phyloP scores from a whole-genome alignment of 2,888 invertebrate species.

The Serripes groenlandicus region DNA sequence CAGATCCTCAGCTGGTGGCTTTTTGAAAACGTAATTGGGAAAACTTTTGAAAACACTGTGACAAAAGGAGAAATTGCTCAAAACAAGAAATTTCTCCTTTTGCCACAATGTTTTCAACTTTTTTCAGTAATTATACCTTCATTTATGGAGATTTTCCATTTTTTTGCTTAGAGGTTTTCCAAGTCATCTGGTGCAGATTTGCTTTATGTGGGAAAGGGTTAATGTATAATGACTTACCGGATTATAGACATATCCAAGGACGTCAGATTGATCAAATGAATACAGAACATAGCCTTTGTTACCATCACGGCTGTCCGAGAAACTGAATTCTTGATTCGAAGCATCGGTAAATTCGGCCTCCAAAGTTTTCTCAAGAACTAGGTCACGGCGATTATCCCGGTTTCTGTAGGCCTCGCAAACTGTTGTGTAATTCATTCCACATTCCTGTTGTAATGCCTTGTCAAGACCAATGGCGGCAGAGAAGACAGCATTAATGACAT shows the following conservation, averaged over 20 bases:
- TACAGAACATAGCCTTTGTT: conserved; percentile 79
- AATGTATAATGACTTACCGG: conserved; percentile 53
- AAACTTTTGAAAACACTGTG: background rate
- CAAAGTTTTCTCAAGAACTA: conserved; percentile 73
- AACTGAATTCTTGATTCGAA: conserved; percentile 73
- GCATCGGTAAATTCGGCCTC: conserved; percentile 78
- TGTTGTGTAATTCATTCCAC: conserved; percentile 78
- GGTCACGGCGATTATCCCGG: conserved; percentile 56
- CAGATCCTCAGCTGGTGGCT: too few species aligned
- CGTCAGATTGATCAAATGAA: conserved; percentile 59
- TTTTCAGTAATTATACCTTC: background rate
- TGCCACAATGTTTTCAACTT: background rate
- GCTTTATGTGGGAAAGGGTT: background rate
- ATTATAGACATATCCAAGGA: conserved; percentile 54
- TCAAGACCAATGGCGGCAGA: conserved; percentile 82
- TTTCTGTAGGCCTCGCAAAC: conserved; percentile 81
- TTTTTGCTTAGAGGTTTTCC: too few species aligned
- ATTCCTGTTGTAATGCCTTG: conserved; percentile 73
- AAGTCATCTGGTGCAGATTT: too few species aligned
- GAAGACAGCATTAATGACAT: conserved; percentile 84
- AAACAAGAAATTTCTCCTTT: background rate
- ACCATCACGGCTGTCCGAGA: conserved; percentile 75
- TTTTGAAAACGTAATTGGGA: too few species aligned
- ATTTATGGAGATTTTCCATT: too few species aligned
- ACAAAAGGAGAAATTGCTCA: background rate